A percentile compares a stretch with the other conserved stretches of the same genome.
These are phyloP conservation scores for Potorous gilbertii DNA, from an alignment of 2,797 vertebrate genomes.

Conservation along the genomic window DNA sequence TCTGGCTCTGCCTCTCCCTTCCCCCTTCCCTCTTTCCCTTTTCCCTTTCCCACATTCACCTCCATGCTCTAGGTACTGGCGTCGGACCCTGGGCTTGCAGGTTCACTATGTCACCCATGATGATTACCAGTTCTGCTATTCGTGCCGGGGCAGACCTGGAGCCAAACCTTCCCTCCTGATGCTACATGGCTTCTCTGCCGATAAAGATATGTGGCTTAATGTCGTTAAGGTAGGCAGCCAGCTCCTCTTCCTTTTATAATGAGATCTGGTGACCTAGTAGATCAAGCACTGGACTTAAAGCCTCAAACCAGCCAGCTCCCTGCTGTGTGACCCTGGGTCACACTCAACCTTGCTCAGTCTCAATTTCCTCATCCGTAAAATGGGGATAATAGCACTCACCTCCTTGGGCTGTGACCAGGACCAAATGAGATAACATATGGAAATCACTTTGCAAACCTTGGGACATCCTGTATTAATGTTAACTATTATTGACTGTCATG, in stretches of 20 bases:
- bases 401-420: neutral
- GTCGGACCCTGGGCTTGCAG: slow-evolving; percentile 89
- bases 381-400: neutral
- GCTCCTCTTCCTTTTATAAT: neutral
- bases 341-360: neutral
- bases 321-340: neutral
- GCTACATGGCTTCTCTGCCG: slow-evolving; percentile 96
- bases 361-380: neutral
- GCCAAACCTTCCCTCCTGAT: slow-evolving; percentile 90
- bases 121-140: slow-evolving; percentile 94
- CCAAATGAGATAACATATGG: neutral
- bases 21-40: neutral
- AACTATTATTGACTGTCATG: neutral
- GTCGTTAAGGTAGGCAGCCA: slow-evolving; percentile 88
- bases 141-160: slow-evolving; percentile 89
- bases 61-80: slow-evolving; percentile 90
- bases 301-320: neutral
- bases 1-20: neutral
- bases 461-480: neutral
- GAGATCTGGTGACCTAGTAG: neutral
- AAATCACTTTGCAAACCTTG: neutral
- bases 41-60: neutral
- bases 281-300: neutral
- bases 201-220: slow-evolving; percentile 97
- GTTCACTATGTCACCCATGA: slow-evolving; percentile 85